Evolutionary conservation across 2,888 invertebrate genomes (phyloP).

Genomic region (Neocrepidodera transversa): DNA sequence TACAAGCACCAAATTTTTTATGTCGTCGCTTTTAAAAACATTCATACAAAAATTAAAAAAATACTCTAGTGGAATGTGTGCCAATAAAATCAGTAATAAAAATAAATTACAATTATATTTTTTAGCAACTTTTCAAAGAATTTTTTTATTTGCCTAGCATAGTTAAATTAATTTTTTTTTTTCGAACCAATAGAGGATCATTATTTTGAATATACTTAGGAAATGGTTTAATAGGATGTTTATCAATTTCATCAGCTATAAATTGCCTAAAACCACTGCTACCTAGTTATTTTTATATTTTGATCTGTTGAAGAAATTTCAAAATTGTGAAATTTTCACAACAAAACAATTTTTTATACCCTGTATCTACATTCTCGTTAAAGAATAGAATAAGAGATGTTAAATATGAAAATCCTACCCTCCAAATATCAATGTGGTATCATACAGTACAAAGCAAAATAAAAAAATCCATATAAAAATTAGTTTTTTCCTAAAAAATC

Average conservation of each 20-base stretch:
- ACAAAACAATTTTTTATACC: too few relatives aligned
- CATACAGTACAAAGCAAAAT: background rate
- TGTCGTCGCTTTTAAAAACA: too few relatives aligned
- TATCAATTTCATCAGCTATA: background rate
- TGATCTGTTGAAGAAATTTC: background rate
- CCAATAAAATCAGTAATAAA: background rate
- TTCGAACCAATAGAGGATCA: too few relatives aligned
- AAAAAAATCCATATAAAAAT: slow-evolving; percentile 21
- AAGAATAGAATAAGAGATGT: background rate
- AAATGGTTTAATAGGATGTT: slow-evolving; percentile 7
- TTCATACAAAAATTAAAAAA: too few relatives aligned
- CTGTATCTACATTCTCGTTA: too few relatives aligned
- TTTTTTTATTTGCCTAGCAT: background rate
- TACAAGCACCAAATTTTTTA: slow-evolving; percentile 43
- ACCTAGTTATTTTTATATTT: background rate
- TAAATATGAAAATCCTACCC: background rate
- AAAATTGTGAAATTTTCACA: too few relatives aligned
- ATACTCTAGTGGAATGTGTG: slow-evolving; percentile 8
- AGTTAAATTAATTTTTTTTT: background rate
- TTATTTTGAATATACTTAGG: background rate
- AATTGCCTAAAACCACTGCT: slow-evolving; percentile 2
- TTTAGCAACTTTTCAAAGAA: too few relatives aligned
- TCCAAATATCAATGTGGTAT: background rate
- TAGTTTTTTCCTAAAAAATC: slow-evolving; percentile 47
- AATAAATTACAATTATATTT: slow-evolving; percentile 2